A percentile compares a stretch with the other conserved stretches of the same genome.
Conservation (phyloP, 2,888 invertebrate species). For the Laspeyria flexula region DNA sequence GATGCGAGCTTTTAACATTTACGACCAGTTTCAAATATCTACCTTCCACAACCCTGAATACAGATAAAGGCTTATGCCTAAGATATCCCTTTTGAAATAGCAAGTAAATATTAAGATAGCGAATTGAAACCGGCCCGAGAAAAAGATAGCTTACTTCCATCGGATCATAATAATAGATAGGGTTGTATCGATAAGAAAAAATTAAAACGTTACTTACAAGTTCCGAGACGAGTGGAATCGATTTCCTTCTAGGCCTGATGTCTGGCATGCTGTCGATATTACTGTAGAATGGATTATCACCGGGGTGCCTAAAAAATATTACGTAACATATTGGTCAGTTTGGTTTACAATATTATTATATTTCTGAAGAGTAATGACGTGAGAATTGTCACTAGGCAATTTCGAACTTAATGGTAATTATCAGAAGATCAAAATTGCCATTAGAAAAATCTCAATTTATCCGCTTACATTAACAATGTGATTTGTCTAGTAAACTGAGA, state of each 20-base stretch:
- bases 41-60: slow-evolving; percentile 52
- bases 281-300: slow-evolving; percentile 99
- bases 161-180: slow-evolving; percentile 57
- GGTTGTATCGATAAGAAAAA: slow-evolving; percentile 29
- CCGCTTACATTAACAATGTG: no score
- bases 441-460: no score
- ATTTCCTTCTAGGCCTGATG: slow-evolving; percentile 98
- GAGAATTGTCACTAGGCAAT: no score
- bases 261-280: slow-evolving; percentile 99
- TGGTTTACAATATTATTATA: not conserved
- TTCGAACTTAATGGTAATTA: no score
- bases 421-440: no score
- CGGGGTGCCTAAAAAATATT: slow-evolving; percentile 89
- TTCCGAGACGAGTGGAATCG: slow-evolving; percentile 99
- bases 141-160: slow-evolving; percentile 69
- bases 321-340: not conserved
- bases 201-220: slow-evolving; percentile 91
- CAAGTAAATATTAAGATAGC: slow-evolving; percentile 53
- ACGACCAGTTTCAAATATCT: slow-evolving; percentile 80
- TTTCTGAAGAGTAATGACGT: no score
- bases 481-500: no score
- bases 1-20: slow-evolving; percentile 81
- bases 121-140: slow-evolving; percentile 74
- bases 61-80: slow-evolving; percentile 34
- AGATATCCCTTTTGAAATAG: slow-evolving; percentile 34